Conservation (phyloP, 2,113 vertebrate genomes). For the Typhlomys cinereus region DNA sequence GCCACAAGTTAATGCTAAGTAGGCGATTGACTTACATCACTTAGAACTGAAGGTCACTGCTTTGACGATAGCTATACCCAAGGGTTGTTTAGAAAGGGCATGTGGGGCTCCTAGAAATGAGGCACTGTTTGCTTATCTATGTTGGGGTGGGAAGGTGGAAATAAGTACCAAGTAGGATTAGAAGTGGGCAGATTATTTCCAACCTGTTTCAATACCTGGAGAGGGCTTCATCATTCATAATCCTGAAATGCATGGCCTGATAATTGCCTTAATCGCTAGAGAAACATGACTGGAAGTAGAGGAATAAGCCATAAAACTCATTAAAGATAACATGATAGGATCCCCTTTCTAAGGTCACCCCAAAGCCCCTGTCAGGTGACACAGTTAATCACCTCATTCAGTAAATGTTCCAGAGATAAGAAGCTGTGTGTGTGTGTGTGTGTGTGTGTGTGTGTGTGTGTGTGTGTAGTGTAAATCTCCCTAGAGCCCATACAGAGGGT, state of each 20-base stretch:
- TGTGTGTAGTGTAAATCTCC: neutral
- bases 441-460: neutral
- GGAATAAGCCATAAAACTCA: conserved; percentile 88
- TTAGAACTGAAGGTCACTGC: conserved; percentile 17
- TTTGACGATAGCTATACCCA: conserved; percentile 16
- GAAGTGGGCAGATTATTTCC: conserved; percentile 59
- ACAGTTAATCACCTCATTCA: conserved; percentile 84
- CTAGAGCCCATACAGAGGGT: neutral
- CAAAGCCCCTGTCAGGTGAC: conserved; percentile 81
- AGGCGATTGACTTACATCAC: conserved; percentile 16
- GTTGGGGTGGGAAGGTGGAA: too few relatives aligned
- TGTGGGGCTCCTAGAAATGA: neutral
- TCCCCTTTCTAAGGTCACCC: conserved; percentile 85
- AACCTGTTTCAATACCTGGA: conserved; percentile 41
- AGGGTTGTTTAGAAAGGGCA: neutral
- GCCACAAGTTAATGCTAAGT: neutral
- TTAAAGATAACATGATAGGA: conserved; percentile 89
- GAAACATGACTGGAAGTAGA: conserved; percentile 86
- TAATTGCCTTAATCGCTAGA: conserved; percentile 87
- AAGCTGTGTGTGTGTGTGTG: neutral
- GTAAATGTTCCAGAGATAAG: conserved; percentile 68
- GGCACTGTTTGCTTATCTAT: neutral
- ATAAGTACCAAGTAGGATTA: neutral
- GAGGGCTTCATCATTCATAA: conserved; percentile 84
- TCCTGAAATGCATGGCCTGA: conserved; percentile 81